These are phyloP conservation scores for Anorthoa munda DNA, from an alignment of 2,888 invertebrate species.

Conservation along the genomic window DNA sequence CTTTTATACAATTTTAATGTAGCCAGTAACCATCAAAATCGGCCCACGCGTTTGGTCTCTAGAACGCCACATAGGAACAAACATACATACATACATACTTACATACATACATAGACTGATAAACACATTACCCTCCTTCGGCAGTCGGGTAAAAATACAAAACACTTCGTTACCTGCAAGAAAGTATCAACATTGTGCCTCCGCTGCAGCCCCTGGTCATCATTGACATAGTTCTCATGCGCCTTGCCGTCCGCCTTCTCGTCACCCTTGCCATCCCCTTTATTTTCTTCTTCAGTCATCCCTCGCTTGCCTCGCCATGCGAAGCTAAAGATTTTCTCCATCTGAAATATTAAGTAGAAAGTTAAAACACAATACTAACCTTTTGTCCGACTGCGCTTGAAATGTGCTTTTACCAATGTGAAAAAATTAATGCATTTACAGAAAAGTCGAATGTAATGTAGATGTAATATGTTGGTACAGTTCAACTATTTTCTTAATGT, in stretches of 20 bases:
- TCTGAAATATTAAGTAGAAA: conserved; percentile 87
- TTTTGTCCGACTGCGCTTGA: conserved; percentile 32
- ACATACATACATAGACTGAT: no score
- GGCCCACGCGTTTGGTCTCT: no score
- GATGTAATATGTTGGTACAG: background rate
- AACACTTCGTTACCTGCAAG: conserved; percentile 89
- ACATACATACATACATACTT: no score
- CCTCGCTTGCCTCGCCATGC: conserved; percentile 97
- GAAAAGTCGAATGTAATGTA: background rate
- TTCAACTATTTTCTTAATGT: no score
- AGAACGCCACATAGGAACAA: no score
- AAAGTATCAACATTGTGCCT: conserved; percentile 95
- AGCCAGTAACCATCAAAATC: no score
- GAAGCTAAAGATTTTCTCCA: conserved; percentile 98
- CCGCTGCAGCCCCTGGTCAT: conserved; percentile 93
- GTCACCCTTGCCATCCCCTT: conserved; percentile 68
- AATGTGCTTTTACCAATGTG: background rate
- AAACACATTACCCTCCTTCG: no score
- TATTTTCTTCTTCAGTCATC: conserved; percentile 80
- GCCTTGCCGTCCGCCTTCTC: conserved; percentile 70
- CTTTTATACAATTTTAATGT: no score
- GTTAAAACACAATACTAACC: conserved; percentile 6
- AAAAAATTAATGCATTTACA: conserved; percentile 1
- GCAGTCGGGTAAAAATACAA: no score
- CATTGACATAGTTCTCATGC: conserved; percentile 93